These are phyloP conservation scores for Percina caprodes DNA, from an alignment of 2,113 vertebrate species.

Conservation along the genomic window DNA sequence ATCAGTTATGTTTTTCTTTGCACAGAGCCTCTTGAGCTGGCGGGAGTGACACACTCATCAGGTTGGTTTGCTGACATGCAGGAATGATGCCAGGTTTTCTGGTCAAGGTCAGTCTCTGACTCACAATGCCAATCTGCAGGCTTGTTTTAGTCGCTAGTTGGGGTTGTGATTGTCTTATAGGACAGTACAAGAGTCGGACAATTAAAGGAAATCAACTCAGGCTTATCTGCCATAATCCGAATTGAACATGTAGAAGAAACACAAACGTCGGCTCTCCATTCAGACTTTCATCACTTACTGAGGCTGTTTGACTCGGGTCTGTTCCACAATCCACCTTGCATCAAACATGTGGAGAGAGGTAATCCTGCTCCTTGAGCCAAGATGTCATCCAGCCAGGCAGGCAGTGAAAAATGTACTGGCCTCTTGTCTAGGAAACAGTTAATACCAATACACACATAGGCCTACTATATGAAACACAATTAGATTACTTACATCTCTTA, in stretches of 20 bases:
- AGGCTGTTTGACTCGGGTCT: neutral
- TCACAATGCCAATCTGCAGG: slow-evolving; percentile 8
- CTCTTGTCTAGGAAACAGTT: neutral
- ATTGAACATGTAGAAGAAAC: neutral
- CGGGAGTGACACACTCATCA: slow-evolving; percentile 51
- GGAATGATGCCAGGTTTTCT: slow-evolving; percentile 34
- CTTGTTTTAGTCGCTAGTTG: neutral
- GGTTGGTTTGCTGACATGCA: slow-evolving; percentile 32
- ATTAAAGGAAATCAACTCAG: slow-evolving; percentile 33
- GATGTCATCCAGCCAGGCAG: slow-evolving; percentile 19
- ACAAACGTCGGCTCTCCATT: neutral
- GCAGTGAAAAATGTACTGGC: neutral
- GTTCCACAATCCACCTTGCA: neutral
- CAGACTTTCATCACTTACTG: neutral
- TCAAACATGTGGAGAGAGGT: neutral
- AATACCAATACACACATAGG: neutral
- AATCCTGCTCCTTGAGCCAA: slow-evolving; percentile 6
- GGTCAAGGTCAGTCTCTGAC: slow-evolving; percentile 30
- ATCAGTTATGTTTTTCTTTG: neutral
- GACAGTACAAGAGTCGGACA: slow-evolving; percentile 1
- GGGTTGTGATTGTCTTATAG: neutral
- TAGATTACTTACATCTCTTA: neutral
- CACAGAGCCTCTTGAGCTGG: slow-evolving; percentile 24
- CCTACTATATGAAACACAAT: slow-evolving; percentile 1
- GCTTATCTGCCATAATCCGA: neutral